Evolutionary conservation across 2,888 invertebrate species (phyloP).

Genomic region (Orthosia cruda): DNA sequence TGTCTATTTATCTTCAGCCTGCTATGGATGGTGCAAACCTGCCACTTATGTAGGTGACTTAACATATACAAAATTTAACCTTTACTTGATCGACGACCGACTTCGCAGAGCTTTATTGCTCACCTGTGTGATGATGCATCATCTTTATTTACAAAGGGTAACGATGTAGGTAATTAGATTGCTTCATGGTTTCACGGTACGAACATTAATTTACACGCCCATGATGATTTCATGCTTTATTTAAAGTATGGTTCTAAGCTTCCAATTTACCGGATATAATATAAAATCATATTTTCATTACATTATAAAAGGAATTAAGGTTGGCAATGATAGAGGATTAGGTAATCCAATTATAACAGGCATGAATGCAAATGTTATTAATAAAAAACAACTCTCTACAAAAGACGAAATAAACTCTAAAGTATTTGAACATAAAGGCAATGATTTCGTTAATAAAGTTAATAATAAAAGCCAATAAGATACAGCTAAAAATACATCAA

Average conservation of each 20-base stretch:
- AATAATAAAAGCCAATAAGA: slow-evolving; percentile 45
- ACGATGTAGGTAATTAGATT: slow-evolving; percentile 63
- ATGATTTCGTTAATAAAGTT: slow-evolving; percentile 39
- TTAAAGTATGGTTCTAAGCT: not conserved
- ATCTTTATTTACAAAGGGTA: slow-evolving; percentile 64
- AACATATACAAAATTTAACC: slow-evolving; percentile 57
- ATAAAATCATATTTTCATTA: slow-evolving; percentile 13
- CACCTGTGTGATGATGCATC: slow-evolving; percentile 28
- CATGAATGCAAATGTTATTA: slow-evolving; percentile 17
- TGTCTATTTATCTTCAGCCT: slow-evolving; percentile 11
- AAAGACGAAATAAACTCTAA: slow-evolving; percentile 22
- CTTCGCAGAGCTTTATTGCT: slow-evolving; percentile 49
- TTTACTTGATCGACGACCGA: slow-evolving; percentile 57
- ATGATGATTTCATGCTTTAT: slow-evolving; percentile 34
- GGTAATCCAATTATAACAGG: slow-evolving; percentile 27
- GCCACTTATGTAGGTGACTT: slow-evolving; percentile 12
- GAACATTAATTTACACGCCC: slow-evolving; percentile 38
- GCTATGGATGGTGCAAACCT: slow-evolving; percentile 38
- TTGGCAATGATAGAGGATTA: slow-evolving; percentile 5
- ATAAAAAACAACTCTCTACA: slow-evolving; percentile 2
- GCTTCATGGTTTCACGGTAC: slow-evolving; percentile 56
- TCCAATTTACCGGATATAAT: slow-evolving; percentile 14
- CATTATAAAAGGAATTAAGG: slow-evolving; percentile 10
- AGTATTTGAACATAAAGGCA: slow-evolving; percentile 8
- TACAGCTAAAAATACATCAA: slow-evolving; percentile 54